Evolutionary conservation across 2,888 invertebrate species (phyloP).

Genomic region (Sericinus montela): DNA sequence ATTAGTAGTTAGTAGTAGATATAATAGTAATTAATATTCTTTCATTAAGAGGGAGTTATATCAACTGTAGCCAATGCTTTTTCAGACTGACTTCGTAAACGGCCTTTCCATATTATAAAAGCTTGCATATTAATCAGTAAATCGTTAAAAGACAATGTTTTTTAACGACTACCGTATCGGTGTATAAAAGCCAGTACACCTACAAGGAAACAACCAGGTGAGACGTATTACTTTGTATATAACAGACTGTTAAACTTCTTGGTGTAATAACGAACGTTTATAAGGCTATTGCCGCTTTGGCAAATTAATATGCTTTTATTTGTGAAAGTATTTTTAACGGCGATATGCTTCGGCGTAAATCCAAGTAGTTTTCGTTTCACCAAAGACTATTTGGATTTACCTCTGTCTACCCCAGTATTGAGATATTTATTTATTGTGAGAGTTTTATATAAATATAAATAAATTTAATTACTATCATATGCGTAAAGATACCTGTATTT

Average conservation of each 20-base stretch:
- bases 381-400: too few relatives aligned
- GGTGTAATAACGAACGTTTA: neutral
- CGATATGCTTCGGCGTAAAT: neutral
- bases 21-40: too few relatives aligned
- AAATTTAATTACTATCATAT: too few relatives aligned
- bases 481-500: too few relatives aligned
- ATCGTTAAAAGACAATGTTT: neutral
- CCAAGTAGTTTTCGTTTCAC: too few relatives aligned
- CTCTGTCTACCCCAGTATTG: too few relatives aligned
- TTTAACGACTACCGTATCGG: constrained; percentile 1
- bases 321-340: neutral
- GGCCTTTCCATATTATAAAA: neutral
- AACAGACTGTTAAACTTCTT: too few relatives aligned
- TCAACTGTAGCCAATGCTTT: constrained; percentile 5
- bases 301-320: too few relatives aligned
- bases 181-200: neutral
- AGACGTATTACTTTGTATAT: neutral
- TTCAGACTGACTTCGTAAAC: neutral
- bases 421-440: too few relatives aligned
- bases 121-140: constrained; percentile 6
- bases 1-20: too few relatives aligned
- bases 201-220: neutral
- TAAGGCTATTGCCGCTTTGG: neutral
- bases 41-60: neutral
- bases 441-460: too few relatives aligned